A percentile compares a stretch with the other conserved stretches of the same genome.
Conservation (phyloP, 2,113 vertebrate genomes). For the Gymnarchus niloticus region DNA sequence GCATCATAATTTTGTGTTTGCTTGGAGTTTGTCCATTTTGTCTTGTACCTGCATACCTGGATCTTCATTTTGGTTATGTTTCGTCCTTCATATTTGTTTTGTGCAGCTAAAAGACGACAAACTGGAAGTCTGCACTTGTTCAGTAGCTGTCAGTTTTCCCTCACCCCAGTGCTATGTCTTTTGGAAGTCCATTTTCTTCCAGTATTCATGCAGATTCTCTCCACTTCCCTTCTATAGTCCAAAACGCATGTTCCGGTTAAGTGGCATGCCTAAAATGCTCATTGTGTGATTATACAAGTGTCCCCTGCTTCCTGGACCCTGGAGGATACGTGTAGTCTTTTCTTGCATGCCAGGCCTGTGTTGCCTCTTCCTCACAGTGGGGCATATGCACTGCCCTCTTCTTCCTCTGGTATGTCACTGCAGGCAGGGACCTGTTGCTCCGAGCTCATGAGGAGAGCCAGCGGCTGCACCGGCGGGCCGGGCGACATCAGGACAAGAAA, state of each 20-base stretch:
- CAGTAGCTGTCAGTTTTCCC: background rate
- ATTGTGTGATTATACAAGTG: no score
- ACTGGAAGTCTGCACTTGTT: background rate
- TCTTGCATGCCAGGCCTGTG: no score
- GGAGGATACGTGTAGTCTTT: no score
- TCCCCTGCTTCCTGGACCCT: no score
- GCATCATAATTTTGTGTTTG: background rate
- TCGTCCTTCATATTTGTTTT: background rate
- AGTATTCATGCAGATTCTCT: no score
- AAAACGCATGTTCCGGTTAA: no score
- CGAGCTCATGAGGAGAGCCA: slow-evolving; percentile 83
- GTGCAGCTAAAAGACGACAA: background rate
- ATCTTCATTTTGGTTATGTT: background rate
- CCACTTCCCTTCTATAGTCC: no score
- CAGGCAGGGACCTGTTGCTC: slow-evolving; percentile 75
- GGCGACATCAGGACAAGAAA: slow-evolving; percentile 87
- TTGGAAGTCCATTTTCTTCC: no score
- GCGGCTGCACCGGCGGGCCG: slow-evolving; percentile 80
- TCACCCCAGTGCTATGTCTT: background rate
- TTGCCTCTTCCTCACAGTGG: background rate
- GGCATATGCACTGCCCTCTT: background rate
- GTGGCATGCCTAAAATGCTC: no score
- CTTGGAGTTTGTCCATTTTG: background rate
- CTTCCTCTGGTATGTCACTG: slow-evolving; percentile 26
- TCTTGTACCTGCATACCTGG: background rate